Base-by-base conservation (phyloP, 2,113 vertebrate genomes). In the Cathartes aura region DNA sequence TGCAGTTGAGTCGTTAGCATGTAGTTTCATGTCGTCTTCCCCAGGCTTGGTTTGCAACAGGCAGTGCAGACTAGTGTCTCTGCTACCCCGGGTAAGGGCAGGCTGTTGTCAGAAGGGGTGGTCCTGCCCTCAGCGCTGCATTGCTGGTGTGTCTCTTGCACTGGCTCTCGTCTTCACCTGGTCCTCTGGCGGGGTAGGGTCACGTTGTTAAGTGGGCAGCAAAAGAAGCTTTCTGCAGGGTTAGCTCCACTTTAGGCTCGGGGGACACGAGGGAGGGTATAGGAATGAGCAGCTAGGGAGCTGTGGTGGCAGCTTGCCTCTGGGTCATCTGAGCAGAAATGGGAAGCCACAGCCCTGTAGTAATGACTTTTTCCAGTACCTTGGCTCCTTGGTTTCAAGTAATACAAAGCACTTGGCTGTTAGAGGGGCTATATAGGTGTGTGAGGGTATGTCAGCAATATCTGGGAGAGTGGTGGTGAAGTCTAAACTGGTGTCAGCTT, bases 211-310 rank as follows among this genome's bases (percentile, higher is more conserved):
- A 21, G 29, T 13, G 20, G 20, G 32, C 81, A 74, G 48, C 36
- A 34, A 15, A 23, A 62, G 53, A 20, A 60, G 40, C 15, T 48
- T 73, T 36, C 22, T 36, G 50, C 63, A 50, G 60, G 34, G 15
- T 64, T 53, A 13, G 21, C 24, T 82, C 34, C 4, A 1, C 29
- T 29, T 42, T 34, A 11, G 68, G 38, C 29, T 52, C 0, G 0
- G 20, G 36, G 30, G 11, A 56, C 3, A 0, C 0, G 3, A 45
- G 53, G 42, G 24, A 40, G 11, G 20, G 14, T 0, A 1, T 8
- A 15, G 47, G 73, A 55, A 15, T 1, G 34, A 72, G 64, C 29
- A 58, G 22, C 27, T 0, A 0, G 43, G 63, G 23, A 59, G 26
- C 45, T 0, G 1, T 23, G 24, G 12, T 64, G 14, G 36, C 50